phyloP scores from a whole-genome alignment of 2,888 invertebrate species.

The Callosobruchus maculatus region DNA sequence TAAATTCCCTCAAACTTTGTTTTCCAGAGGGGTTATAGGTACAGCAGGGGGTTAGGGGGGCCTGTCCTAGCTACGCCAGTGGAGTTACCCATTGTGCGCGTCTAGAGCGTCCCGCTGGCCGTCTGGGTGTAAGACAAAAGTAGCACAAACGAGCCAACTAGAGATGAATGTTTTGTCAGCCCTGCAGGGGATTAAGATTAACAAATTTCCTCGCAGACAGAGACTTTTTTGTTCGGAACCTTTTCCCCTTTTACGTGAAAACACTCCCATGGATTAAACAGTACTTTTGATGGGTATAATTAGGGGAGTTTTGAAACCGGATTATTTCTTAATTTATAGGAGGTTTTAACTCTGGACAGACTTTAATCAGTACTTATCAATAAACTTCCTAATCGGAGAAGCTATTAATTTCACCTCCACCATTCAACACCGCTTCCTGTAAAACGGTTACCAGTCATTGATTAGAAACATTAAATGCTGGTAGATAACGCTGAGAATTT shows the following conservation, averaged over 20 bases:
- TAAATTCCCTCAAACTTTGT: too few species aligned
- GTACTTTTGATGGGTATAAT: neutral
- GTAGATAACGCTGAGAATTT: too few species aligned
- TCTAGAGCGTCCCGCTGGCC: too few species aligned
- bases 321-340: neutral
- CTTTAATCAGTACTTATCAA: neutral
- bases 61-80: too few species aligned
- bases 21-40: too few species aligned
- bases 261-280: neutral
- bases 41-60: too few species aligned
- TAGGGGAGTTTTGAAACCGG: neutral
- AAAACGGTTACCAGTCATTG: too few species aligned
- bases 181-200: constrained; percentile 28
- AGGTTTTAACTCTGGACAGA: neutral
- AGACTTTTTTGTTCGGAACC: neutral
- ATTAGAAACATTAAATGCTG: too few species aligned
- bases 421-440: neutral
- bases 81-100: neutral
- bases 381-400: neutral
- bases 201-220: constrained; percentile 28
- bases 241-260: neutral
- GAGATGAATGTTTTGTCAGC: constrained; percentile 34
- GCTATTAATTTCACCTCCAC: neutral
- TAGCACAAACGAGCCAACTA: neutral
- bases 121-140: neutral